Conservation (phyloP, 2,888 invertebrate species). For the Watsonalla cultraria region DNA sequence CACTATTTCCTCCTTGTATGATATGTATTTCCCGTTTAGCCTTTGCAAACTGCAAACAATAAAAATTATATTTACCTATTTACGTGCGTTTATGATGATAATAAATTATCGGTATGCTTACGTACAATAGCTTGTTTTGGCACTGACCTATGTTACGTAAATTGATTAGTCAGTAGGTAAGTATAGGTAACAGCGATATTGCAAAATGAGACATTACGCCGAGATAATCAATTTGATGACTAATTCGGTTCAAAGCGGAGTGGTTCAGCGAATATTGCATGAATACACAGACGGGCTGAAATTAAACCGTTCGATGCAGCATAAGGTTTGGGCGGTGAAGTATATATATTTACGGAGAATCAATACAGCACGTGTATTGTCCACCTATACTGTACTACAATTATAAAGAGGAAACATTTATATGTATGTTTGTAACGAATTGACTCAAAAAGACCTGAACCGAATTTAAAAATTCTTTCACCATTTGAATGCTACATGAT, state of each 20-base stretch:
- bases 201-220: constrained; percentile 3
- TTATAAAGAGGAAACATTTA: too few species aligned
- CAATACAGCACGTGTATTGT: background rate
- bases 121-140: constrained; percentile 7
- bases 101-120: background rate
- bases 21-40: too few species aligned
- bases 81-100: background rate
- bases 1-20: too few species aligned
- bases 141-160: constrained; percentile 24
- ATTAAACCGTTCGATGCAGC: background rate
- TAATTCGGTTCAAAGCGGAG: background rate
- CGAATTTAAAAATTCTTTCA: too few species aligned
- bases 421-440: too few species aligned
- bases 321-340: background rate
- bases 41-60: too few species aligned
- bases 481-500: too few species aligned
- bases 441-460: too few species aligned
- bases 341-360: background rate
- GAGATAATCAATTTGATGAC: constrained; percentile 5
- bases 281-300: background rate
- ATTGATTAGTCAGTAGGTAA: background rate
- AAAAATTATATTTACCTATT: too few species aligned
- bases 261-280: background rate
- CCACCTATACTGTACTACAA: too few species aligned
- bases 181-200: background rate